Evolutionary conservation across 2,888 invertebrate species (phyloP).

Genomic region (Callyntrura sp.): DNA sequence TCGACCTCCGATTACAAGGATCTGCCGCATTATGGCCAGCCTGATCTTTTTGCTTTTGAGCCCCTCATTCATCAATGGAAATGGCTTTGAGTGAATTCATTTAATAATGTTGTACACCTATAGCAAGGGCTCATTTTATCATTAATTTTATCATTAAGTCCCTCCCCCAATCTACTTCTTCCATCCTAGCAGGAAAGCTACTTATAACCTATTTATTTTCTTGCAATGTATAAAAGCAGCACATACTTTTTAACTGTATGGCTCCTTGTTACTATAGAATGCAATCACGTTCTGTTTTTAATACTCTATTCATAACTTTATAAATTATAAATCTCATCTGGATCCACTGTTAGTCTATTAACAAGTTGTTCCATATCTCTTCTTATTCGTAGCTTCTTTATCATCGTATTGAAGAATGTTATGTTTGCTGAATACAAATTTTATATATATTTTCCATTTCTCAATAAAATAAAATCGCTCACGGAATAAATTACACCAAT

Average conservation of each 20-base stretch:
- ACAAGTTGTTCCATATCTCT: no score
- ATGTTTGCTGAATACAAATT: no score
- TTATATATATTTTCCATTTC: no score
- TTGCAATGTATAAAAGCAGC: background rate
- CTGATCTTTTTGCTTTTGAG: constrained; percentile 91
- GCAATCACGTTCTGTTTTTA: no score
- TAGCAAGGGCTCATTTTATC: background rate
- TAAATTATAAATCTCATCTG: no score
- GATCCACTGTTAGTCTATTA: no score
- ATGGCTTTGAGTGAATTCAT: constrained; percentile 85
- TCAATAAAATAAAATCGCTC: no score
- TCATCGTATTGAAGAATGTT: no score
- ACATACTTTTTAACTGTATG: background rate
- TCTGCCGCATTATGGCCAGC: constrained; percentile 90
- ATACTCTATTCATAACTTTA: no score
- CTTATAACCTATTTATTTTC: no score
- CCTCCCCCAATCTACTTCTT: background rate
- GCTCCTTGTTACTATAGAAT: background rate
- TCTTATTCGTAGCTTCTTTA: no score
- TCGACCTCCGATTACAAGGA: constrained; percentile 89
- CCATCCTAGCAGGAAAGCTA: background rate
- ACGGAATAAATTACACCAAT: no score
- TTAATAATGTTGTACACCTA: background rate
- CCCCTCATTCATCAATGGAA: constrained; percentile 88
- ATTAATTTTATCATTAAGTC: background rate